Conservation (phyloP, 2,113 vertebrate genomes). For the Platycercus adscitus region DNA sequence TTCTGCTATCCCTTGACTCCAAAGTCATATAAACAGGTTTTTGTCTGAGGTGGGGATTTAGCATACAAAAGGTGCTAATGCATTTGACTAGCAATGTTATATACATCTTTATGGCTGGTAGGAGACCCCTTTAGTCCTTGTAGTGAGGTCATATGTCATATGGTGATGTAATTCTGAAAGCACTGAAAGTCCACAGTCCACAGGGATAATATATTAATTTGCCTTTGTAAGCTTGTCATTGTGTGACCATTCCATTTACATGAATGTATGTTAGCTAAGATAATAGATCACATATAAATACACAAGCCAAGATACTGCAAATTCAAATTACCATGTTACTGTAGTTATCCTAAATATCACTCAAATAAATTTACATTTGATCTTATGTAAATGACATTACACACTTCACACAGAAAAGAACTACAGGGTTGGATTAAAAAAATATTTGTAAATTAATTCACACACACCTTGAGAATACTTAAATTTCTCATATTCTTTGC, state of each 20-base stretch:
- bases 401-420: not conserved
- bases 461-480: not conserved
- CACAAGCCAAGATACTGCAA: not conserved
- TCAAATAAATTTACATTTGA: conserved; percentile 1
- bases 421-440: not conserved
- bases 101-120: conserved; percentile 1
- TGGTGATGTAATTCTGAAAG: conserved; percentile 29
- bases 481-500: not conserved
- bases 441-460: not conserved
- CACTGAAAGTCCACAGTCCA: not conserved
- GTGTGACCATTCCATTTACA: not conserved
- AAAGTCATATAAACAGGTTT: not conserved
- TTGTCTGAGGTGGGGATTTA: not conserved
- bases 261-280: not conserved
- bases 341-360: not conserved
- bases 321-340: not conserved
- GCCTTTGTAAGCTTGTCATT: not conserved
- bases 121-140: not conserved
- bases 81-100: not conserved
- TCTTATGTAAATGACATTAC: not conserved
- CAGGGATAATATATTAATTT: not conserved
- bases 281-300: not conserved
- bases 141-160: not conserved
- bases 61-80: not conserved
- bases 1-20: not conserved